Evolutionary conservation across 2,113 vertebrate genomes (phyloP), one percentile per base, ranked within the genome.

Genomic region (Hypomesus transpacificus): DNA sequence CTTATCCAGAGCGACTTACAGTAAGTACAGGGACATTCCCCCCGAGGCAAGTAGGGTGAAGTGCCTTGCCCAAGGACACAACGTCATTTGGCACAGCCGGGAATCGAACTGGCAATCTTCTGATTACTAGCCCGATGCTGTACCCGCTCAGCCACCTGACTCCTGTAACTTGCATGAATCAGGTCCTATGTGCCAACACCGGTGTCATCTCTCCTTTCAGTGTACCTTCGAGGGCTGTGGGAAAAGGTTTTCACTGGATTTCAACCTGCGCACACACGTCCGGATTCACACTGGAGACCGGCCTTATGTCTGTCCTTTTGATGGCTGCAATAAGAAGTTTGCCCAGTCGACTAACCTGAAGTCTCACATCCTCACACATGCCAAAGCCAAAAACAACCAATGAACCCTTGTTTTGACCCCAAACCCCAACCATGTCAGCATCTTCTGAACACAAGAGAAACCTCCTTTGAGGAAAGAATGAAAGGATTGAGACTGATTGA

Each of bases 331-430:
- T 93, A 99, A 99, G 93, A 99, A 99, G 90, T 99, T 99, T 66
- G 97, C 97, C 86, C 97, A 98, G 92, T 99, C 97, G 52, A 99
- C 97, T 93, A 99, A 99, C 90, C 93, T 99, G 86, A 99, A 99
- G 93, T 99, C 97, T 88, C 97, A 99, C 94, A 99, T 99, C 83
- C 94, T 99, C 91, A 99, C 97, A 95, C 97, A 99, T 1, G 96
- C 97, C 84, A 99, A 99, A 95, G 97, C 96, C 94, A 98, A 98
- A 95, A 99, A 98, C 89, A 99, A 97, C 96, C 96, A 97, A 93
- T 98, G 94, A 98, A 90, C 76, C 14, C 34, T 52, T 69, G 39
- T 46, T 46, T 11, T 46, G 39, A 34, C 85, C 83, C 77, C 77
- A 69, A 86, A 34, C 75, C 84, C 79, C 90, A 89, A 81, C 87